Percentiles rank a stretch among this genome's conserved stretches.
Evolutionary conservation across 2,113 vertebrate genomes (phyloP).

Genomic region (Mola mola): DNA sequence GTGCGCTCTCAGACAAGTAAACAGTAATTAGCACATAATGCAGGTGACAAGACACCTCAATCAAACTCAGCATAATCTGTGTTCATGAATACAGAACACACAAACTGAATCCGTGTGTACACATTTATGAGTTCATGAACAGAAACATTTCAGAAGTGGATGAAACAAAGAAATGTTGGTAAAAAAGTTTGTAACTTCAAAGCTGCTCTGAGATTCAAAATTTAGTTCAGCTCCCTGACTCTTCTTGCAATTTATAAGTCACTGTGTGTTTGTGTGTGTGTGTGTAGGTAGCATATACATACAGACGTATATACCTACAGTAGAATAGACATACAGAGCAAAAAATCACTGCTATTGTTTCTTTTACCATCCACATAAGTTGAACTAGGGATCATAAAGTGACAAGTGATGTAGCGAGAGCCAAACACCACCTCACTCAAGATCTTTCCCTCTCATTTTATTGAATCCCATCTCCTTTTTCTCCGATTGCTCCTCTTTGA

Average conservation of each 20-base stretch:
- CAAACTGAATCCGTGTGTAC: too few species aligned
- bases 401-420: slow-evolving; percentile 44
- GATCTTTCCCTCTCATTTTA: slow-evolving; percentile 38
- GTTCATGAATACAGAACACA: too few species aligned
- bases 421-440: slow-evolving; percentile 7
- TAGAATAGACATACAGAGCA: not conserved
- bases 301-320: not conserved
- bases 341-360: not conserved
- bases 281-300: not conserved
- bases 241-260: slow-evolving; percentile 60
- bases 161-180: slow-evolving; percentile 42
- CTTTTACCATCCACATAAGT: slow-evolving; percentile 14
- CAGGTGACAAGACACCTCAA: too few species aligned
- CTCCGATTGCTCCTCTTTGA: slow-evolving; percentile 16
- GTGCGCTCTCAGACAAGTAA: not conserved
- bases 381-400: slow-evolving; percentile 30
- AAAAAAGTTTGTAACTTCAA: too few species aligned
- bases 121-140: too few species aligned
- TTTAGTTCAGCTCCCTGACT: slow-evolving; percentile 59
- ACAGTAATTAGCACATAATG: slow-evolving; percentile 20
- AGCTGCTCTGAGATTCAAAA: slow-evolving; percentile 59
- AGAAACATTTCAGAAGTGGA: slow-evolving; percentile 28
- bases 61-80: too few species aligned
- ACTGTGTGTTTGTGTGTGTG: slow-evolving; percentile 8
- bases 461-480: slow-evolving; percentile 16